A percentile compares a stretch with the other conserved stretches of the same genome.
phyloP scores from a whole-genome alignment of 2,797 vertebrate genomes.

The Zalophus californianus region DNA sequence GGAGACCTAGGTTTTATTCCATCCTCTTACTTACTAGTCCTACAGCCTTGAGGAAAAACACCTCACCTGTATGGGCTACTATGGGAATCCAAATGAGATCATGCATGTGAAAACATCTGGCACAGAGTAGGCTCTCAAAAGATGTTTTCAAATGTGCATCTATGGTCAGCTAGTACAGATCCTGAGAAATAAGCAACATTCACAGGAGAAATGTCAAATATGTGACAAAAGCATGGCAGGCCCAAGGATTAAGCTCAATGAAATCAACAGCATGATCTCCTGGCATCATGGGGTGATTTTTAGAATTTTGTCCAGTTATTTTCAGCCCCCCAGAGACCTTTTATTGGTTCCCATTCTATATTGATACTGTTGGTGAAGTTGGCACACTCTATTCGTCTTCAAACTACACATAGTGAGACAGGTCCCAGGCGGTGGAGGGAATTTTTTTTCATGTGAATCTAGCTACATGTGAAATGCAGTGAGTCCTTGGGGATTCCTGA shows the following conservation, averaged over 20 bases:
- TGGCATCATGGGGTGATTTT: not conserved
- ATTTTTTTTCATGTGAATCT: conserved; percentile 55
- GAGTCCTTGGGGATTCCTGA: conserved; percentile 49
- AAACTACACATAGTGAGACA: not conserved
- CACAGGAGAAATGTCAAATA: not conserved
- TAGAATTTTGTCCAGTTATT: not conserved
- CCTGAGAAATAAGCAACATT: conserved; percentile 1
- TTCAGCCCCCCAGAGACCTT: not conserved
- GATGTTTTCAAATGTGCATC: not conserved
- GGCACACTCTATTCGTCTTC: not conserved
- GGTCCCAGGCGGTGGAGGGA: not conserved
- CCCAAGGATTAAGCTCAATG: not conserved
- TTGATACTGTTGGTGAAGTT: not conserved
- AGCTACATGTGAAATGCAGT: not conserved
- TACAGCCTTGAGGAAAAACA: not conserved
- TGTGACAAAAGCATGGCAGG: not conserved
- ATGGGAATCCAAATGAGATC: not conserved
- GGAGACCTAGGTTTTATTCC: not conserved
- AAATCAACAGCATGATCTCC: not conserved
- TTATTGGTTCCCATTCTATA: not conserved
- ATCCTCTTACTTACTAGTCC: not conserved
- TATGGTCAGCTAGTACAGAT: not conserved
- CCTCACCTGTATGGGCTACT: not conserved
- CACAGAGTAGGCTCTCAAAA: not conserved
- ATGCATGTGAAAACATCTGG: not conserved